phyloP scores from a whole-genome alignment of 2,113 vertebrate species.

The Sylvia atricapilla region DNA sequence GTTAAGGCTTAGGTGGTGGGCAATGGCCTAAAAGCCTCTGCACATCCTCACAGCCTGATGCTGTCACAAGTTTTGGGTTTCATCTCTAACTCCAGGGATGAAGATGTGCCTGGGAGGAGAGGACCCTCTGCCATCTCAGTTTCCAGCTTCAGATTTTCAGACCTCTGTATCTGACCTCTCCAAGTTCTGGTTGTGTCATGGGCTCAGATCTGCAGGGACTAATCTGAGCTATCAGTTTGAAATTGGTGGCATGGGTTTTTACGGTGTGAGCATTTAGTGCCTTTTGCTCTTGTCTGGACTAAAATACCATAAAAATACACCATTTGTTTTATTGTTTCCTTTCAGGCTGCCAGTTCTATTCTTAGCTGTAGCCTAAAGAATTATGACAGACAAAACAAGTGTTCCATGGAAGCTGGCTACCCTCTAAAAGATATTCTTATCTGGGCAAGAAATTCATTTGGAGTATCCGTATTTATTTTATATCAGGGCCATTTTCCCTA shows the following conservation, averaged over 20 bases:
- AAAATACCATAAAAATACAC: not conserved
- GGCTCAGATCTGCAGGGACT: not conserved
- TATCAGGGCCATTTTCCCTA: not conserved
- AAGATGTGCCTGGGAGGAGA: not conserved
- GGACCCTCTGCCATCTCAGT: not conserved
- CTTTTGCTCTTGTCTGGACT: not conserved
- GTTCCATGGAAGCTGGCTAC: not conserved
- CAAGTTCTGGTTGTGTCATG: not conserved
- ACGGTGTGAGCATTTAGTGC: not conserved
- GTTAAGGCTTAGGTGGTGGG: not conserved
- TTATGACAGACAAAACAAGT: not conserved
- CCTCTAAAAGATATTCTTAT: not conserved
- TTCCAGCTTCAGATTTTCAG: not conserved
- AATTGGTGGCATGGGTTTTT: not conserved
- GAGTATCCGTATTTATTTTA: not conserved
- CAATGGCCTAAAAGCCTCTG: not conserved
- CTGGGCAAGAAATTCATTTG: not conserved
- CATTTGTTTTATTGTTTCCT: slow-evolving; percentile 1
- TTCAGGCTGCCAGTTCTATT: not conserved
- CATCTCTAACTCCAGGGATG: not conserved
- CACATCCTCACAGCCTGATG: not conserved
- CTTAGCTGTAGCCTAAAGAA: not conserved
- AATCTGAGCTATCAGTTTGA: not conserved
- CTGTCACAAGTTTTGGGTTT: not conserved
- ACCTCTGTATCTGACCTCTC: not conserved